A percentile compares a stretch with the other conserved stretches of the same genome.
Evolutionary conservation across 1,140 invertebrate species (phyloP).

Genomic region (Drosophila erecta): DNA sequence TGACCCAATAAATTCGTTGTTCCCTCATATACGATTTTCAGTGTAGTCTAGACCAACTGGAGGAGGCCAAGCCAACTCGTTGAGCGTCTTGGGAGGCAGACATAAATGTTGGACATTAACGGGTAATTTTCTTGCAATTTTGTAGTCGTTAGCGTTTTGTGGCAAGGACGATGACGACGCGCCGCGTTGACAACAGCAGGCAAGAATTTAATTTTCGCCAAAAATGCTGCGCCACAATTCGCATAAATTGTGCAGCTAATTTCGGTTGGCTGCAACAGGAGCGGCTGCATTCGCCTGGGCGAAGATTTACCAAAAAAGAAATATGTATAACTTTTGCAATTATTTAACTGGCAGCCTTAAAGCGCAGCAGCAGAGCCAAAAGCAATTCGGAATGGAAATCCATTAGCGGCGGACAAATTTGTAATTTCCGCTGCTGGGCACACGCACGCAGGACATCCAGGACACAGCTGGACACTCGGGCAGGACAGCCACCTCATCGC

Average conservation of each 20-base stretch:
- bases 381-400: constrained; percentile 80
- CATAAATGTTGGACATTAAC: constrained; percentile 84
- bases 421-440: constrained; percentile 80
- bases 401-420: constrained; percentile 81
- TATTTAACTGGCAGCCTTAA: constrained; percentile 28
- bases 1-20: too few relatives aligned
- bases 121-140: constrained; percentile 84
- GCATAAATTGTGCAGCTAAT: constrained; percentile 69
- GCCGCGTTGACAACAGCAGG: constrained; percentile 40
- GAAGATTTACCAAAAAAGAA: neutral
- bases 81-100: constrained; percentile 62
- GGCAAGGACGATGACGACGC: constrained; percentile 65
- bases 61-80: constrained; percentile 29
- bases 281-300: neutral
- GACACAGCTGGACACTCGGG: constrained; percentile 44
- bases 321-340: neutral
- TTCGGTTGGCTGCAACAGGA: constrained; percentile 31
- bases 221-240: constrained; percentile 36
- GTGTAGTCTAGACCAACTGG: constrained; percentile 43
- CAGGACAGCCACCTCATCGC: constrained; percentile 16
- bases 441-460: constrained; percentile 48
- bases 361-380: constrained; percentile 22
- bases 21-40: too few relatives aligned
- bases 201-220: constrained; percentile 60
- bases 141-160: constrained; percentile 84